These are phyloP conservation scores for Oreonectes daqikongensis DNA, from an alignment of 2,797 vertebrate species.

Conservation along the genomic window DNA sequence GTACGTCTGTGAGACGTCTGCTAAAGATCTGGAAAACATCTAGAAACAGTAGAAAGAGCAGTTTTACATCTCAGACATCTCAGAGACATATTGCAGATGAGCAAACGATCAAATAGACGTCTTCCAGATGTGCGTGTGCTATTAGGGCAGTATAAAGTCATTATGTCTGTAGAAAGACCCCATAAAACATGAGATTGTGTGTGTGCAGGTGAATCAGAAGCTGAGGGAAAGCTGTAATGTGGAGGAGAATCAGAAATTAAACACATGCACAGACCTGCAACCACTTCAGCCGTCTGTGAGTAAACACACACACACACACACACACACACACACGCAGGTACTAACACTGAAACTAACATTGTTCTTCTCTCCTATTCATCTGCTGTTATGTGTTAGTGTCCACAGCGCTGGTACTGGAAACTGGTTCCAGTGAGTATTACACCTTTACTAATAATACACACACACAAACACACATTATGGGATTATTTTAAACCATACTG, in stretches of 20 bases:
- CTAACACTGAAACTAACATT: neutral
- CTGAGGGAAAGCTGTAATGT: slow-evolving; percentile 82
- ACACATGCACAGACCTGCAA: slow-evolving; percentile 72
- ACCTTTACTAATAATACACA: neutral
- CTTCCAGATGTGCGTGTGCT: no score
- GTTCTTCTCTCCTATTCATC: slow-evolving; percentile 66
- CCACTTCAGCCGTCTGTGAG: slow-evolving; percentile 77
- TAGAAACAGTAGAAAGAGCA: no score
- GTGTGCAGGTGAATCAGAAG: slow-evolving; percentile 79
- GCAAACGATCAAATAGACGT: no score
- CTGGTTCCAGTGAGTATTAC: slow-evolving; percentile 88
- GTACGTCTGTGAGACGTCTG: no score
- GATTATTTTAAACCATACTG: no score
- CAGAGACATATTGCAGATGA: no score
- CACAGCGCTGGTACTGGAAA: slow-evolving; percentile 93
- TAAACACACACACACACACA: slow-evolving; percentile 21
- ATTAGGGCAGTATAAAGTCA: no score
- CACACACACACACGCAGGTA: neutral
- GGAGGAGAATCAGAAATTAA: slow-evolving; percentile 72
- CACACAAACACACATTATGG: neutral
- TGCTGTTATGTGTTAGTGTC: slow-evolving; percentile 77
- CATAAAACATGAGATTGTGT: no score
- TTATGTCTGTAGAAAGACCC: no score
- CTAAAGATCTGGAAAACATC: no score
- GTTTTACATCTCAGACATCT: no score